Conservation (phyloP, 2,888 invertebrate species). For the Anthophora plumipes region DNA sequence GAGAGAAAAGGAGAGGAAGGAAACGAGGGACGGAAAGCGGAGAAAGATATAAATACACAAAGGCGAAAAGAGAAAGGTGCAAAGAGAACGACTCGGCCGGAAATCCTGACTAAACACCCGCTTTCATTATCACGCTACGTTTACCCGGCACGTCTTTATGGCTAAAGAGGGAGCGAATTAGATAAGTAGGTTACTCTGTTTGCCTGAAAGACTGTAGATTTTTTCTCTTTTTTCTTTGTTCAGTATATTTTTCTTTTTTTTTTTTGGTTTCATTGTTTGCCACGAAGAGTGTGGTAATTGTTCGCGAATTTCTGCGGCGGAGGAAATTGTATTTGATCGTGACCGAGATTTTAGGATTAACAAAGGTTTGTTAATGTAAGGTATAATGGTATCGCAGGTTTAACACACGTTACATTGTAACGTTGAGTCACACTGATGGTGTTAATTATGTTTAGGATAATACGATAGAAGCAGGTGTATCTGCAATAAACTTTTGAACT, state of each 20-base stretch:
- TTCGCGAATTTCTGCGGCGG: neutral
- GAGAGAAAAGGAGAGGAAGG: conserved; percentile 15
- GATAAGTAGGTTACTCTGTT: conserved; percentile 62
- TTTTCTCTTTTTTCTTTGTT: neutral
- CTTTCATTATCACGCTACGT: conserved; percentile 76
- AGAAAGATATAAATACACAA: conserved; percentile 48
- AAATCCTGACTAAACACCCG: conserved; percentile 78
- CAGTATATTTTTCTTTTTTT: neutral
- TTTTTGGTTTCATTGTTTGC: neutral
- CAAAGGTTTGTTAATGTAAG: no score
- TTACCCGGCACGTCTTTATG: conserved; percentile 62
- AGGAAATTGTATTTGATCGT: neutral
- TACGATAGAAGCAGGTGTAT: no score
- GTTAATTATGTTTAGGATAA: no score
- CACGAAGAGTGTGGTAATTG: neutral
- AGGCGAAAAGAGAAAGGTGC: conserved; percentile 58
- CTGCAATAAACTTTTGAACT: no score
- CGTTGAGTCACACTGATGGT: no score
- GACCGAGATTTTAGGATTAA: no score
- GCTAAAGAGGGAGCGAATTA: conserved; percentile 59
- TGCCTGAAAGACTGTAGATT: conserved; percentile 30
- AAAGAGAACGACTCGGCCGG: conserved; percentile 68
- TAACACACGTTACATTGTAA: no score
- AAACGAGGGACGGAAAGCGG: neutral
- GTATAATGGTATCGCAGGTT: no score